Conservation (phyloP, 2,888 invertebrate species). For the Phrixothrix hirtus region DNA sequence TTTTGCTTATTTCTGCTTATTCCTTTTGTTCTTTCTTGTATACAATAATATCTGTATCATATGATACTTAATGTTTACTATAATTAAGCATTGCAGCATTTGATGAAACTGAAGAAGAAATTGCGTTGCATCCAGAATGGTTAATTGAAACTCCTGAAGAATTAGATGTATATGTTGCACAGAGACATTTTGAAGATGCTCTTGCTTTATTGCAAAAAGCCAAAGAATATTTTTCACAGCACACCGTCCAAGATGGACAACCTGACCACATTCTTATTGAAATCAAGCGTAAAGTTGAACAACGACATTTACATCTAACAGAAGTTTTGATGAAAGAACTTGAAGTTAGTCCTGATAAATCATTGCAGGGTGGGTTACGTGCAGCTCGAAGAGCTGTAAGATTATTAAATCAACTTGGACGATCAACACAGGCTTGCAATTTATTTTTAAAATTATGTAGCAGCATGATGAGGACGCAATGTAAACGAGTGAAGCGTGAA, state of each 20-base stretch:
- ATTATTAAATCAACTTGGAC: slow-evolving; percentile 77
- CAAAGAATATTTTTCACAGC: slow-evolving; percentile 59
- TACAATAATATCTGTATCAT: not conserved
- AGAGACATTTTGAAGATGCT: slow-evolving; percentile 93
- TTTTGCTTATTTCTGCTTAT: no score
- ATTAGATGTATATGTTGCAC: slow-evolving; percentile 91
- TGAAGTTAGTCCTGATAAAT: slow-evolving; percentile 87
- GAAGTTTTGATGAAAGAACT: slow-evolving; percentile 87
- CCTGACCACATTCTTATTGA: slow-evolving; percentile 57
- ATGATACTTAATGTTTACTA: not conserved
- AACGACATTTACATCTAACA: slow-evolving; percentile 75
- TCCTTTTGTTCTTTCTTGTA: no score
- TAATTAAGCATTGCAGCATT: slow-evolving; percentile 47
- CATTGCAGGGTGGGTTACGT: slow-evolving; percentile 85
- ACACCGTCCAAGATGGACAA: slow-evolving; percentile 44
- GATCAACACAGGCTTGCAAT: slow-evolving; percentile 77
- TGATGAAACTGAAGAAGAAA: slow-evolving; percentile 54
- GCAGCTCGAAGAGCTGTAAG: slow-evolving; percentile 83
- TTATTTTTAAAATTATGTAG: slow-evolving; percentile 81
- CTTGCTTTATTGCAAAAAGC: slow-evolving; percentile 77
- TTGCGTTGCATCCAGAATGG: slow-evolving; percentile 74
- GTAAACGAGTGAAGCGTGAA: slow-evolving; percentile 79
- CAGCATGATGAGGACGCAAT: slow-evolving; percentile 77
- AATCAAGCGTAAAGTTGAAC: slow-evolving; percentile 64
- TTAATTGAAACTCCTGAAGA: slow-evolving; percentile 89